phyloP scores from a whole-genome alignment of 2,797 vertebrate genomes.

The Tolypeutes matacus region DNA sequence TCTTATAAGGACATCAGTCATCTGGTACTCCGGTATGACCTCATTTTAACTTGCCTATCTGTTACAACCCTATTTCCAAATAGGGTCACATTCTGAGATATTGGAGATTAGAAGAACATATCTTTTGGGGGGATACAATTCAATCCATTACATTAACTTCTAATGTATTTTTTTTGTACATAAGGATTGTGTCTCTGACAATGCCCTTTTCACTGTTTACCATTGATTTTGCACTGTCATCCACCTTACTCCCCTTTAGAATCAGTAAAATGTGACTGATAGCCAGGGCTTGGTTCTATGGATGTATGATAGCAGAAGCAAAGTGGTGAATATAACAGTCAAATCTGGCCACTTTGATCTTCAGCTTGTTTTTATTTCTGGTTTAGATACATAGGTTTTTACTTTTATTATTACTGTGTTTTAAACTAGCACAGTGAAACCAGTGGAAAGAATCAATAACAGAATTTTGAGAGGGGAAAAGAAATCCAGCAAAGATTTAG shows the following conservation, averaged over 20 bases:
- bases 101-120: no score
- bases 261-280: neutral
- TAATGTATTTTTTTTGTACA: neutral
- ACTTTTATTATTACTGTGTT: conserved; percentile 50
- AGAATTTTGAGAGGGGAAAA: neutral
- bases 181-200: neutral
- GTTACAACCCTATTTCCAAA: no score
- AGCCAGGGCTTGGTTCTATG: neutral
- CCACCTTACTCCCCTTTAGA: neutral
- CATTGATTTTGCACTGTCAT: conserved; percentile 21
- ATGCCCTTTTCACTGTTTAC: neutral
- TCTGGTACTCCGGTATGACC: no score
- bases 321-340: neutral
- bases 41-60: no score
- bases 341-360: neutral
- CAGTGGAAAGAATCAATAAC: conserved; percentile 11
- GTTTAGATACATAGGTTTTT: neutral
- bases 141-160: neutral
- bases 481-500: neutral
- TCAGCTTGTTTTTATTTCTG: conserved; percentile 4
- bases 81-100: no score
- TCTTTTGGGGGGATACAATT: no score
- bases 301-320: neutral
- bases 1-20: no score
- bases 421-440: conserved; percentile 6